These are phyloP conservation scores for Dasyprocta punctata DNA, from an alignment of 2,113 vertebrate genomes.

Conservation along the genomic window DNA sequence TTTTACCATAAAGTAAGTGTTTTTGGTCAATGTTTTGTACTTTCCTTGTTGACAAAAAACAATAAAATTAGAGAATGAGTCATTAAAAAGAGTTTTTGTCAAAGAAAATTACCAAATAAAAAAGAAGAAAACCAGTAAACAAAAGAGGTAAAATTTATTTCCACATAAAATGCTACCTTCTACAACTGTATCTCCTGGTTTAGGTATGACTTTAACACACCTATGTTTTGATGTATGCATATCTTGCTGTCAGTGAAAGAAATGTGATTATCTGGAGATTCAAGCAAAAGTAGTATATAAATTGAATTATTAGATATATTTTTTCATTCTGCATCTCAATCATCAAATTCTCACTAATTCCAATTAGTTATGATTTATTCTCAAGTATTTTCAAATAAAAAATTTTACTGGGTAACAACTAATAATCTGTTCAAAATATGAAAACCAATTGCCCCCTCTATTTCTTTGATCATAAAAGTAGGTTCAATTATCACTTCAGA, in stretches of 20 bases:
- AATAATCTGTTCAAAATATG: conserved; percentile 8
- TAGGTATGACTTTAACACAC: neutral
- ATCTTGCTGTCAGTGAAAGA: neutral
- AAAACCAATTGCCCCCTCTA: neutral
- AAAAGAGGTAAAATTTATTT: neutral
- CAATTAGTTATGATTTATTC: conserved; percentile 19
- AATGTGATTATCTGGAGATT: neutral
- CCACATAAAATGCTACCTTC: neutral
- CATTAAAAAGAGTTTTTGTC: conserved; percentile 33
- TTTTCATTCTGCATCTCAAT: neutral
- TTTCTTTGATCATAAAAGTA: conserved; percentile 33
- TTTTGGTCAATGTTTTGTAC: neutral
- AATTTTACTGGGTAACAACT: neutral
- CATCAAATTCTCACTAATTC: neutral
- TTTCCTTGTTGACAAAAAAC: neutral
- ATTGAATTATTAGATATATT: neutral
- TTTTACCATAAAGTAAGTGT: neutral
- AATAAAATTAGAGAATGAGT: neutral
- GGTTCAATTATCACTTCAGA: neutral
- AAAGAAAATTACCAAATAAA: conserved; percentile 11
- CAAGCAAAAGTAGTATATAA: no score
- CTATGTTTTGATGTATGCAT: neutral
- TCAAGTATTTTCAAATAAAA: neutral
- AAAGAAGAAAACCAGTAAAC: neutral
- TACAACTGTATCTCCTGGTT: neutral